phyloP scores from a whole-genome alignment of 2,888 invertebrate species.

The Prosapia bicincta region DNA sequence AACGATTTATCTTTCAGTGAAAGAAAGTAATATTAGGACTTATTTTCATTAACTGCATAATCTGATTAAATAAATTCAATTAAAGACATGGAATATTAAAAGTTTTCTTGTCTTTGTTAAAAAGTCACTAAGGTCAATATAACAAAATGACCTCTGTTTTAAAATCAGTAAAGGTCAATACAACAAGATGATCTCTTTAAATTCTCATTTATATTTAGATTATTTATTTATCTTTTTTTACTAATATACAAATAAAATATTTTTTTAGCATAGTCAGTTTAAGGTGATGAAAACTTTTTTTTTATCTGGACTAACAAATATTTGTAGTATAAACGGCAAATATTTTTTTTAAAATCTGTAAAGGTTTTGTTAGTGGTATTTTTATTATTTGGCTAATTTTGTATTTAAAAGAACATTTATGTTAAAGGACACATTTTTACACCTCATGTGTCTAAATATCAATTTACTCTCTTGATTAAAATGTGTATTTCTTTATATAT shows the following conservation, averaged over 20 bases:
- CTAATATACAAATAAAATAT: not conserved
- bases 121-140: not conserved
- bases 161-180: not conserved
- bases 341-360: not conserved
- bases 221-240: not conserved
- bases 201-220: not conserved
- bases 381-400: not conserved
- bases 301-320: no score
- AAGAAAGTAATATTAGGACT: not conserved
- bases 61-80: not conserved
- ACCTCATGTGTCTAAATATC: not conserved
- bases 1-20: not conserved
- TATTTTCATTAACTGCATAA: not conserved
- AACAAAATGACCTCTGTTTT: not conserved
- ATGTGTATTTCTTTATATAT: not conserved
- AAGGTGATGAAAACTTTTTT: not conserved
- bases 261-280: not conserved
- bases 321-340: not conserved
- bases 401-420: not conserved
- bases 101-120: not conserved
- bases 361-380: not conserved
- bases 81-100: not conserved
- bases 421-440: not conserved
- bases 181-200: not conserved
- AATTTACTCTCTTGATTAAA: not conserved